A percentile compares a stretch with the other conserved stretches of the same genome.
Evolutionary conservation across 2,888 invertebrate species (phyloP).

Genomic region (Cybosia mesomella): DNA sequence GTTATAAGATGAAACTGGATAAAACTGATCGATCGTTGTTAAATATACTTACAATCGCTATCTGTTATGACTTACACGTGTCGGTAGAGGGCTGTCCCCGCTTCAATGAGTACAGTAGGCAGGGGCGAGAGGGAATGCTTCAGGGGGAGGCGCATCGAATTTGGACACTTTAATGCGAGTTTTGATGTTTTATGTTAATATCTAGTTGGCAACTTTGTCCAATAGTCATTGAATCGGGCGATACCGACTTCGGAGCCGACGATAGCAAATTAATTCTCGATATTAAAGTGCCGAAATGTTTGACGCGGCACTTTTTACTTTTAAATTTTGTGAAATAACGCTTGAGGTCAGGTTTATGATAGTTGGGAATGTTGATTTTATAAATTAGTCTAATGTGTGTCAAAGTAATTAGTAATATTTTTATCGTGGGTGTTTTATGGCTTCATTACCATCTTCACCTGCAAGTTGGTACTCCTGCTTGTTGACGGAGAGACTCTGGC

Average conservation of each 20-base stretch:
- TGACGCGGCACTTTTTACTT: slow-evolving; percentile 25
- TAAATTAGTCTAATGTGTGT: neutral
- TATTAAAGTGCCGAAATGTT: slow-evolving; percentile 37
- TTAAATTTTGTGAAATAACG: neutral
- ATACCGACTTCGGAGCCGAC: slow-evolving; percentile 37
- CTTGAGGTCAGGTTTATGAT: neutral
- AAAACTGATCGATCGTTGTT: too few relatives aligned
- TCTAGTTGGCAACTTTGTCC: slow-evolving; percentile 71
- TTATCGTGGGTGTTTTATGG: too few relatives aligned
- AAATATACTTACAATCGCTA: slow-evolving; percentile 19
- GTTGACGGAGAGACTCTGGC: too few relatives aligned
- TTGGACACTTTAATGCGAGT: slow-evolving; percentile 86
- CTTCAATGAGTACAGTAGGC: slow-evolving; percentile 68
- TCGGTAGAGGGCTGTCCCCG: slow-evolving; percentile 52
- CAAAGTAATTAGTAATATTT: too few relatives aligned
- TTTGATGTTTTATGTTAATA: slow-evolving; percentile 86
- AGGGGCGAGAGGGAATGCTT: slow-evolving; percentile 68
- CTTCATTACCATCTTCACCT: too few relatives aligned
- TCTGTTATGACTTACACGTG: slow-evolving; percentile 49
- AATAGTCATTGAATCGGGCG: slow-evolving; percentile 71
- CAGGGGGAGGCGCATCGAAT: slow-evolving; percentile 70
- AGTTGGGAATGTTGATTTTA: neutral
- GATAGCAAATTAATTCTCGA: slow-evolving; percentile 59
- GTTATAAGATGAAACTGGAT: too few relatives aligned
- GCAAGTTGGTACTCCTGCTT: too few relatives aligned